Conservation (phyloP, 2,888 invertebrate species). For the Scrobipalpa atriplicella region DNA sequence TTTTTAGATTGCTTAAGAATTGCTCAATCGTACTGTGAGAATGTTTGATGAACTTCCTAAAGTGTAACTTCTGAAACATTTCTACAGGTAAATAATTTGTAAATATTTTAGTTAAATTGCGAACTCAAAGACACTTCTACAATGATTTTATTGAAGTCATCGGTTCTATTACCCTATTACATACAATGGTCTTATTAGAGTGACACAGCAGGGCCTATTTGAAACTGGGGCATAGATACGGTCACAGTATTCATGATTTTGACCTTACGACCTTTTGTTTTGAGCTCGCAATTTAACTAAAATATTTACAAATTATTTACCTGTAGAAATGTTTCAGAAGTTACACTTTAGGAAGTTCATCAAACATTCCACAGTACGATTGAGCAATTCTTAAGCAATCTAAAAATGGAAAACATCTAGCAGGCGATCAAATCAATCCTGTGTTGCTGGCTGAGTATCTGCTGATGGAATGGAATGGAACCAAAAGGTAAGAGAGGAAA, state of each 20-base stretch:
- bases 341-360: slow-evolving; percentile 48
- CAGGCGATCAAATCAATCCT: slow-evolving; percentile 4
- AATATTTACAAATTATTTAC: neutral
- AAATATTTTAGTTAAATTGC: too few species aligned
- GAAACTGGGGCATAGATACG: slow-evolving; percentile 5
- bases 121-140: too few species aligned
- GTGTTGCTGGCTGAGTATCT: neutral
- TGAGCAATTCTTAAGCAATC: slow-evolving; percentile 69
- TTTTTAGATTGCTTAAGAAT: slow-evolving; percentile 57
- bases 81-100: neutral
- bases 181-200: neutral
- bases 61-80: slow-evolving; percentile 29
- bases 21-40: slow-evolving; percentile 70
- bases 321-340: slow-evolving; percentile 3
- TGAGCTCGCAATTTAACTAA: neutral
- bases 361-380: slow-evolving; percentile 57
- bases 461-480: too few species aligned
- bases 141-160: neutral
- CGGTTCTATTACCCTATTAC: neutral
- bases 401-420: slow-evolving; percentile 37
- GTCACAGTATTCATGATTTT: neutral
- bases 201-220: neutral
- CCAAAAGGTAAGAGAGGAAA: too few species aligned
- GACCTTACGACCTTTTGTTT: neutral
- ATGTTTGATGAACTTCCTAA: slow-evolving; percentile 53